Percentiles rank a stretch among this genome's conserved stretches.
Evolutionary conservation across 2,888 invertebrate genomes (phyloP).

Genomic region (Notocelia uddmanniana): DNA sequence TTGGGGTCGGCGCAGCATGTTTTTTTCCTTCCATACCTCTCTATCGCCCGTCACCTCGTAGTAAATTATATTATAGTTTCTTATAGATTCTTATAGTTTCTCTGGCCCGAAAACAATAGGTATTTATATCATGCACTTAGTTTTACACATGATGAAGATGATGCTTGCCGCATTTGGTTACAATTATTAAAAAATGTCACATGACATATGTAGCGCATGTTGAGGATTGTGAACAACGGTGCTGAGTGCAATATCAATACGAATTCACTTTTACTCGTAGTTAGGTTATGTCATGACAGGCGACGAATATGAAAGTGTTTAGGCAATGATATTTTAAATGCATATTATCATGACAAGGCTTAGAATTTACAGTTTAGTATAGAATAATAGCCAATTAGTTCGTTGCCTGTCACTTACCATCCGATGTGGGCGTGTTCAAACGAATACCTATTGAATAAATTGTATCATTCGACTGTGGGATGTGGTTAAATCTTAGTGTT

Average conservation of each 20-base stretch:
- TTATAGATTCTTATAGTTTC: no score
- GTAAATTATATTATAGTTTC: no score
- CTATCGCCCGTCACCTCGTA: no score
- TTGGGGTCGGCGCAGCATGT: no score
- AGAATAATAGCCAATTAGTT: neutral
- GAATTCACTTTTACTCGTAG: no score
- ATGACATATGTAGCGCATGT: neutral
- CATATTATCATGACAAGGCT: no score
- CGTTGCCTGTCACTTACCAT: constrained; percentile 15
- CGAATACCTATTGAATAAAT: constrained; percentile 20
- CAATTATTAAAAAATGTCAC: neutral
- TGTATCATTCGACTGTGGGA: neutral
- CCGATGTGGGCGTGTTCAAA: constrained; percentile 1
- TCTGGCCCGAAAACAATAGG: neutral
- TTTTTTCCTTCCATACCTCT: no score
- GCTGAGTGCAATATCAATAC: no score
- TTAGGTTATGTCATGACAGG: constrained; percentile 4
- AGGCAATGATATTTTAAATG: neutral
- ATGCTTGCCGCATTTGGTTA: neutral
- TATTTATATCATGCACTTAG: neutral
- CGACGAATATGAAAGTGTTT: neutral
- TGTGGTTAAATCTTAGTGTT: no score
- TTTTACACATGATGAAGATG: neutral
- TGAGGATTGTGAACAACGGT: neutral
- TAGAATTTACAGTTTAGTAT: neutral